Percentiles rank a stretch among this genome's conserved stretches.
Evolutionary conservation across 1,140 invertebrate species (phyloP).

Genomic region (Piezodorus guildinii): DNA sequence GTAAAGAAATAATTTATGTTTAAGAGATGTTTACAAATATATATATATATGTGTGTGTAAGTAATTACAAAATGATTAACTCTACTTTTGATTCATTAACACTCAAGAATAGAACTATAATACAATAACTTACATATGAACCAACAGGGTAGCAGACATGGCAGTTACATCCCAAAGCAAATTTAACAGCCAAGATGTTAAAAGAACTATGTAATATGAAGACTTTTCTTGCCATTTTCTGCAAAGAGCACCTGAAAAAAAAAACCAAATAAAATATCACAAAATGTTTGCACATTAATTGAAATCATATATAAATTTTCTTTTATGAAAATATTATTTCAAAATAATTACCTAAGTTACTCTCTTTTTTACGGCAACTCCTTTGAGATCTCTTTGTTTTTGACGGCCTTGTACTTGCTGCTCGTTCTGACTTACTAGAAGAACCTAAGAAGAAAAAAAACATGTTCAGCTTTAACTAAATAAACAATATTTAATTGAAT

Average conservation of each 20-base stretch:
- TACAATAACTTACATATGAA: conserved; percentile 53
- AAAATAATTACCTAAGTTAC: conserved; percentile 18
- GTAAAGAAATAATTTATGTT: too few species aligned
- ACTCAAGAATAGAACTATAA: too few species aligned
- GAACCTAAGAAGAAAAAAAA: neutral
- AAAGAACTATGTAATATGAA: conserved; percentile 28
- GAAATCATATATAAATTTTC: neutral
- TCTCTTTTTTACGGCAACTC: conserved; percentile 13
- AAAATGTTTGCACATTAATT: too few species aligned
- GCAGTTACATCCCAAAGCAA: conserved; percentile 63
- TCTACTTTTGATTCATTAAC: too few species aligned
- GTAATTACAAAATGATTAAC: too few species aligned
- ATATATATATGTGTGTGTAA: too few species aligned
- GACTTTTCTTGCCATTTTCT: conserved; percentile 29
- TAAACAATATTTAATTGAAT: too few species aligned
- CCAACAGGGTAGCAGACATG: conserved; percentile 59
- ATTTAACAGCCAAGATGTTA: conserved; percentile 53
- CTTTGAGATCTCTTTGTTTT: conserved; percentile 22
- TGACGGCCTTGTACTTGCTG: neutral
- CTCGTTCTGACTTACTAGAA: conserved; percentile 15
- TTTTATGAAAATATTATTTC: neutral
- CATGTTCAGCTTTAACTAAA: neutral
- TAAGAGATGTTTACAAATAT: too few species aligned
- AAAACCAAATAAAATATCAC: too few species aligned
- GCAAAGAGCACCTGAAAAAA: conserved; percentile 23